phyloP scores from a whole-genome alignment of 2,797 vertebrate species.

The Clarias platycephalus region DNA sequence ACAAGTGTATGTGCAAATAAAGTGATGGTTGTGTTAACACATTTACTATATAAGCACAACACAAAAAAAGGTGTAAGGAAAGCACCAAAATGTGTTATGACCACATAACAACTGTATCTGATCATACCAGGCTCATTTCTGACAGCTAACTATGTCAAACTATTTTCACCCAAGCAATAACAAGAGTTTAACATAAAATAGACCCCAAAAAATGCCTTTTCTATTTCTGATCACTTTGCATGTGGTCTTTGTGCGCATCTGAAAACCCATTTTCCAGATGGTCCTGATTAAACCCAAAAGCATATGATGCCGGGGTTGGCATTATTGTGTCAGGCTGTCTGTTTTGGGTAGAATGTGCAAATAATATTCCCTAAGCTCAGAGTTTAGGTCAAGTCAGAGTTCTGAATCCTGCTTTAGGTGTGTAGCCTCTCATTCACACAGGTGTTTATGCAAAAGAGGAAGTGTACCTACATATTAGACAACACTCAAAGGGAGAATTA shows the following conservation, averaged over 20 bases:
- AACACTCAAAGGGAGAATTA: neutral
- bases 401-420: constrained; percentile 31
- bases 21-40: neutral
- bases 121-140: neutral
- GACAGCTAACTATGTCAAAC: neutral
- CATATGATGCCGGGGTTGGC: constrained; percentile 53
- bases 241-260: constrained; percentile 20
- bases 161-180: neutral
- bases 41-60: neutral
- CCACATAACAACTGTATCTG: neutral
- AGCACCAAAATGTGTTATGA: neutral
- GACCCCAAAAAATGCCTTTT: constrained; percentile 2
- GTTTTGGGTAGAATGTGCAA: constrained; percentile 61
- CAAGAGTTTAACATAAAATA: neutral
- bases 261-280: constrained; percentile 23
- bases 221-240: constrained; percentile 28
- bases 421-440: neutral
- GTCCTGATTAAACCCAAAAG: constrained; percentile 29
- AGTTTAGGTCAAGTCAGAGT: constrained; percentile 49
- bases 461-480: constrained; percentile 7
- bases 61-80: neutral
- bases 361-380: constrained; percentile 62
- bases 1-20: neutral
- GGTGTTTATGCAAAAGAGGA: constrained; percentile 21
- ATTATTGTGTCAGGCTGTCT: constrained; percentile 56